phyloP scores from a whole-genome alignment of 2,113 vertebrate genomes.

The Cettia cetti region DNA sequence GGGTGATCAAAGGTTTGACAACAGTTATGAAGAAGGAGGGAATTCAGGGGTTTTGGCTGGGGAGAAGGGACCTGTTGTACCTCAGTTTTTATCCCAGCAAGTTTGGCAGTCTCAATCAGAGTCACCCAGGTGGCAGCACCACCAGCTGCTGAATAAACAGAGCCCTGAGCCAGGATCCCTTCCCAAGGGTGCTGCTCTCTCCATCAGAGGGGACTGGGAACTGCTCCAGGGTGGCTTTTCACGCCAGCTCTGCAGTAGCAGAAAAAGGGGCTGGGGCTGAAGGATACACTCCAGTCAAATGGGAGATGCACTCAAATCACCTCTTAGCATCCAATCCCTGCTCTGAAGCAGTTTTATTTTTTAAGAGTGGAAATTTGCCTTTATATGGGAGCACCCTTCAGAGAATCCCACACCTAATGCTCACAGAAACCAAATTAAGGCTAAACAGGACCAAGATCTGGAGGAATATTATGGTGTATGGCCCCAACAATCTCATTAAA shows the following conservation, averaged over 20 bases:
- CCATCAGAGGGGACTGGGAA: not conserved
- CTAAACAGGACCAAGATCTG: not conserved
- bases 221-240: not conserved
- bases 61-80: not conserved
- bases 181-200: not conserved
- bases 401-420: not conserved
- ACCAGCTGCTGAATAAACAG: not conserved
- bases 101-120: not conserved
- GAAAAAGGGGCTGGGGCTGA: not conserved
- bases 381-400: not conserved
- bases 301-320: not conserved
- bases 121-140: not conserved
- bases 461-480: rapidly evolving
- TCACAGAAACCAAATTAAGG: not conserved
- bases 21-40: not conserved
- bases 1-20: not conserved
- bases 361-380: not conserved
- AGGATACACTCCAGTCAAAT: not conserved
- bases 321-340: not conserved
- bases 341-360: not conserved
- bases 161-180: not conserved
- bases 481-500: not conserved
- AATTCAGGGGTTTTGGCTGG: not conserved
- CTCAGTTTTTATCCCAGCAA: not conserved
- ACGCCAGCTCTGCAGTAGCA: not conserved